Evolutionary conservation across 2,113 vertebrate species (phyloP), one percentile per base, ranked within the genome.

Genomic region (Alouatta palliata): DNA sequence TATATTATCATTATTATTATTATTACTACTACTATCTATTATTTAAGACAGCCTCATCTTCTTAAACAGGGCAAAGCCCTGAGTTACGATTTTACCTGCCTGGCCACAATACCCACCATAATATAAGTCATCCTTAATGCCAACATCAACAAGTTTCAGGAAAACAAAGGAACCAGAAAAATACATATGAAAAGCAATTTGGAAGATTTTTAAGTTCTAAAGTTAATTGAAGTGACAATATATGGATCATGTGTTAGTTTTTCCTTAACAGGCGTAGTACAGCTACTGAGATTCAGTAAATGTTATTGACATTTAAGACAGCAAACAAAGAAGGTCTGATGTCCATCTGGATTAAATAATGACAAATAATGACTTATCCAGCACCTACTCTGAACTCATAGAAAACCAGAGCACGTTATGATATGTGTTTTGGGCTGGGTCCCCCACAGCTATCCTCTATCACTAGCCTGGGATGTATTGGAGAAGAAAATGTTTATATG

Each of bases 31-130:
- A 8, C 76, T 91, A 83, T 84, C 37, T 95, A 61, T 94, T 91
- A 86, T 84, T 91, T 95, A 98, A 96, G 87, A 66, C 27, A 77
- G 82, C 90, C 56, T 94, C 80, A 19, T 80, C 49, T 85, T 80
- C 75, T 87, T 80, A 64, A 90, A 80, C 61, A 58, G 52, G 77
- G 73, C 14, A 58, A 96, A 95, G 73, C 40, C 47, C 40, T 64
- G 70, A 12, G 52, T 91, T 92, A 87, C 76, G 6, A 86, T 82
- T 86, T 80, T 21, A 7, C 27, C 14, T 43, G 35, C n/a, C 23
- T 11, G 52, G 70, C 35, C 92, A 64, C 2, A 27, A 82, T 5
- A 68, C 40, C 25, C 37, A 49, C 21, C 35, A 52, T 13, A 95
- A 94, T 93, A 66, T 52, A 58, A 89, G 64, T 77, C 70, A 61